phyloP scores from a whole-genome alignment of 1,140 invertebrate genomes.

The Dendroctonus ponderosae region DNA sequence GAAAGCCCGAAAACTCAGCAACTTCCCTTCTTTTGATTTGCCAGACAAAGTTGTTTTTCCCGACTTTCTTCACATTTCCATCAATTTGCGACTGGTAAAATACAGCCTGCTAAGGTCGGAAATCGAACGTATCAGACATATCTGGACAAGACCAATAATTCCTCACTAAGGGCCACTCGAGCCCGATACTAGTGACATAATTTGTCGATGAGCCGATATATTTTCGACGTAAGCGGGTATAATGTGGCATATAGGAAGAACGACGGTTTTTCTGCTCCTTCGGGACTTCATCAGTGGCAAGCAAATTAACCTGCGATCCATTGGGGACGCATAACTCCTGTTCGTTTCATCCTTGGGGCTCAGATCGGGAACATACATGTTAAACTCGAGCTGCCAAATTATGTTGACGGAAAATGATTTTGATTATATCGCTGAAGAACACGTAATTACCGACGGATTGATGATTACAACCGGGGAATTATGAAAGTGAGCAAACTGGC shows the following conservation, averaged over 20 bases:
- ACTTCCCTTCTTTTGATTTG: background rate
- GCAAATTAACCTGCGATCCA: constrained; percentile 46
- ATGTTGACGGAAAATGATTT: constrained; percentile 8
- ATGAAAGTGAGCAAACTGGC: no score
- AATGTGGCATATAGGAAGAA: constrained; percentile 29
- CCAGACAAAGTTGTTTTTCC: no score
- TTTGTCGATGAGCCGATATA: constrained; percentile 25
- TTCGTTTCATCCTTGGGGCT: constrained; percentile 46
- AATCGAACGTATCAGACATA: constrained; percentile 1
- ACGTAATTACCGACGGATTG: no score
- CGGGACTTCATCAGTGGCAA: constrained; percentile 46
- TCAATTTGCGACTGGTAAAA: no score
- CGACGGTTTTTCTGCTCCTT: constrained; percentile 32
- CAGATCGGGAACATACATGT: constrained; percentile 6
- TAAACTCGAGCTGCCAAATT: constrained; percentile 6
- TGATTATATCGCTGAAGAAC: no score
- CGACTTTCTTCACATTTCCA: no score
- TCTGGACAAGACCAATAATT: constrained; percentile 28
- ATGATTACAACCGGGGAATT: no score
- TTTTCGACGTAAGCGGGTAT: constrained; percentile 24
- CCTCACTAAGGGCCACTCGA: constrained; percentile 17
- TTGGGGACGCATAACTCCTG: constrained; percentile 42
- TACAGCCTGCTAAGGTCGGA: no score
- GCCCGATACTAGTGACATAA: constrained; percentile 22
- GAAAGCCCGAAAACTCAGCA: background rate